Evolutionary conservation across 2,113 vertebrate genomes (phyloP).

Genomic region (Podocnemis expansa): DNA sequence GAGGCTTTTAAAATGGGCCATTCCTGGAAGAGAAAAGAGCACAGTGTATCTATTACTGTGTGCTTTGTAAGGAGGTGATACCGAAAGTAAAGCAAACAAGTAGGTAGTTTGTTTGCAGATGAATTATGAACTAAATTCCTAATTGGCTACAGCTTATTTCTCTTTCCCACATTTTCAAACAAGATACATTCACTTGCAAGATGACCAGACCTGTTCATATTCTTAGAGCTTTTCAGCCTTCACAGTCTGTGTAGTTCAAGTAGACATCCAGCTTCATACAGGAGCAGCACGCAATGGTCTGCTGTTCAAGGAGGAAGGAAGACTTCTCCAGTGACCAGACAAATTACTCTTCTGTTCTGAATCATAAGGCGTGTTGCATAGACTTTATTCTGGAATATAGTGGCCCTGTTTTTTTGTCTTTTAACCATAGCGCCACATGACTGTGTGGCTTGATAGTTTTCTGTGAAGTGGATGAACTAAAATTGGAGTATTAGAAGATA

Average conservation of each 20-base stretch:
- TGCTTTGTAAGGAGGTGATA: neutral
- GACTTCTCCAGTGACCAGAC: neutral
- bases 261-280: neutral
- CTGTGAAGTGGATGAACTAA: neutral
- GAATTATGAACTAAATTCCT: neutral
- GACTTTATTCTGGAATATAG: neutral
- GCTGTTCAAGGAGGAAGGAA: neutral
- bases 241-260: neutral
- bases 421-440: neutral
- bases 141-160: neutral
- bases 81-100: neutral
- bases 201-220: neutral
- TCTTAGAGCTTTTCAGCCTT: neutral
- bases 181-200: neutral
- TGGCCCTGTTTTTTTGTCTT: slow-evolving; percentile 4
- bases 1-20: neutral
- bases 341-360: slow-evolving; percentile 11
- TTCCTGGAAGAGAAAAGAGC: neutral
- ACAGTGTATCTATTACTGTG: neutral
- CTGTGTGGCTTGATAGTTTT: neutral
- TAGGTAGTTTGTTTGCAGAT: neutral
- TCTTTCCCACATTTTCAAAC: neutral
- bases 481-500: neutral
- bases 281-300: neutral
- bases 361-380: slow-evolving; percentile 8